phyloP scores from a whole-genome alignment of 1,140 invertebrate species.

The Heliconius hewitsoni region DNA sequence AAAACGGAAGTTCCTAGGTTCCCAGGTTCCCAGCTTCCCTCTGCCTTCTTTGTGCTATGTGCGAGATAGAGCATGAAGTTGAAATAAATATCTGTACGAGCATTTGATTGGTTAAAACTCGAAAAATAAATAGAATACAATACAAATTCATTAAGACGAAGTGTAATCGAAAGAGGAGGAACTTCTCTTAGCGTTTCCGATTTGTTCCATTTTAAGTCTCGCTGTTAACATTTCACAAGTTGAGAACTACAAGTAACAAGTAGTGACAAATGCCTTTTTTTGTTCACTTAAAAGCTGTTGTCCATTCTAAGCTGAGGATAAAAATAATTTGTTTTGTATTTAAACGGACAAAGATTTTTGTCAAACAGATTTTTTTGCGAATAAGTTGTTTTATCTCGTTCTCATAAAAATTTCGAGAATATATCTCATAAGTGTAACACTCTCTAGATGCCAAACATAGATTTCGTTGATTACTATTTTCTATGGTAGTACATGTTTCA shows the following conservation, averaged over 20 bases:
- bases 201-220: slow-evolving; percentile 5
- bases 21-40: no score
- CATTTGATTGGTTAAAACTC: neutral
- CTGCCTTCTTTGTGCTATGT: no score
- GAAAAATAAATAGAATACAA: slow-evolving; percentile 4
- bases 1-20: no score
- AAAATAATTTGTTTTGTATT: neutral
- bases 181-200: slow-evolving; percentile 1
- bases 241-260: slow-evolving; percentile 12
- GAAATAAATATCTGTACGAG: no score
- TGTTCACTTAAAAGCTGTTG: slow-evolving; percentile 4
- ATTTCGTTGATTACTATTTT: no score
- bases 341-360: neutral
- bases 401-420: no score
- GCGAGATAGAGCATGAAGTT: no score
- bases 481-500: no score
- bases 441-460: no score
- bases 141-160: slow-evolving; percentile 1
- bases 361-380: neutral
- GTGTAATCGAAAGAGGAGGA: neutral
- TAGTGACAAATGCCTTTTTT: slow-evolving; percentile 9
- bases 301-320: neutral
- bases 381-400: no score
- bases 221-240: slow-evolving; percentile 11
- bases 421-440: no score